Evolutionary conservation across 2,888 invertebrate genomes (phyloP).

Genomic region (Bellardia pandia): DNA sequence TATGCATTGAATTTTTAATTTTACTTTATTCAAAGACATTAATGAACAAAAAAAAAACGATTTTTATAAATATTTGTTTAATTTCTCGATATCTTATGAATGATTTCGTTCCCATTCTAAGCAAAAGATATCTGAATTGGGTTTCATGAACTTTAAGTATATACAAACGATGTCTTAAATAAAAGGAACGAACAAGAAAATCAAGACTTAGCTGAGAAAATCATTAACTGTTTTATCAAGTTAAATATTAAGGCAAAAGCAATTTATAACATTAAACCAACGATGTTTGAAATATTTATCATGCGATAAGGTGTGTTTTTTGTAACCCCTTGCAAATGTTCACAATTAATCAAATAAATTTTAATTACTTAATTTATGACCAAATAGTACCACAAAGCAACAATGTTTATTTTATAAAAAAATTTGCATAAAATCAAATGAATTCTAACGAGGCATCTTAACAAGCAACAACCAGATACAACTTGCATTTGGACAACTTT

Average conservation of each 20-base stretch:
- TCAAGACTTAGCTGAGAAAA: too few relatives aligned
- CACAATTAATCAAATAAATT: conserved; percentile 53
- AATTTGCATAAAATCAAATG: conserved; percentile 45
- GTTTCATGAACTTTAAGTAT: too few relatives aligned
- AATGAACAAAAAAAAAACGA: too few relatives aligned
- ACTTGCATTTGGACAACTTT: conserved; percentile 54
- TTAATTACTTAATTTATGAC: conserved; percentile 64
- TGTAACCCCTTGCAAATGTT: not conserved
- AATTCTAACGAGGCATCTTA: conserved; percentile 33
- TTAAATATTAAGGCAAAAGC: not conserved
- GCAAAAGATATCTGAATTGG: too few relatives aligned
- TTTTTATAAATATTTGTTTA: too few relatives aligned
- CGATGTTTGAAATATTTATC: conserved; percentile 7
- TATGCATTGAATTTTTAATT: too few relatives aligned
- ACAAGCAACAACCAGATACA: conserved; percentile 25
- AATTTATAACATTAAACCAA: not conserved
- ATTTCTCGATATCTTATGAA: too few relatives aligned
- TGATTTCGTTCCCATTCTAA: too few relatives aligned
- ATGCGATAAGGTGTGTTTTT: not conserved
- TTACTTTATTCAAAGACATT: too few relatives aligned
- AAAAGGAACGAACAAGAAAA: too few relatives aligned
- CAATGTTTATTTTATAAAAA: conserved; percentile 66
- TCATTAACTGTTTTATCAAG: too few relatives aligned
- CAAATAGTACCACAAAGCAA: conserved; percentile 23
- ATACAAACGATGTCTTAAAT: too few relatives aligned